Percentiles rank a stretch among this genome's conserved stretches.
phyloP scores from a whole-genome alignment of 2,888 invertebrate genomes.

The Muscina levida region DNA sequence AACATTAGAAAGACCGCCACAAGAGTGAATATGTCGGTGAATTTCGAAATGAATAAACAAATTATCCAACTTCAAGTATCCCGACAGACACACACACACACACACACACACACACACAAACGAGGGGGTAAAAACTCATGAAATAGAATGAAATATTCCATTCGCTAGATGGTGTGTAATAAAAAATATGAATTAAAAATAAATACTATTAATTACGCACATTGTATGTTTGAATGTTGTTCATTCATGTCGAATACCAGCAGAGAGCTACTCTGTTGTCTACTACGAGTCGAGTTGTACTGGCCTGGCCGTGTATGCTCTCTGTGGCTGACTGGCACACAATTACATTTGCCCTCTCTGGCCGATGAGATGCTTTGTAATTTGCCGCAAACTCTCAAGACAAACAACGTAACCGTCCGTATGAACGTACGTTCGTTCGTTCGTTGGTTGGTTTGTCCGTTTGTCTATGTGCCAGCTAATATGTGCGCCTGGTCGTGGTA shows the following conservation, averaged over 20 bases:
- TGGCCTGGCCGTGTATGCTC: no score
- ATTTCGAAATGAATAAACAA: conserved; percentile 54
- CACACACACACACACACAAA: not conserved
- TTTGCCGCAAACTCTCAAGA: conserved; percentile 10
- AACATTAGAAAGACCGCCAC: conserved; percentile 59
- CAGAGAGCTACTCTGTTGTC: not conserved
- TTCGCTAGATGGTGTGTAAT: conserved; percentile 50
- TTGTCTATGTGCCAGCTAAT: not conserved
- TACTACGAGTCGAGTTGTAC: not conserved
- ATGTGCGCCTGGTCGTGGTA: not conserved
- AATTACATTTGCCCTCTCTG: not conserved
- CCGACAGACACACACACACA: not conserved
- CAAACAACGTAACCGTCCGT: not conserved
- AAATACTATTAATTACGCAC: conserved; percentile 71
- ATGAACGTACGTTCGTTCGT: no score
- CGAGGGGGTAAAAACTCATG: conserved; percentile 7
- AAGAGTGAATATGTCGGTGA: conserved; percentile 22
- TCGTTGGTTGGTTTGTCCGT: no score
- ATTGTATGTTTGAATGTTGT: conserved; percentile 9
- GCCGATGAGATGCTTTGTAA: conserved; percentile 28
- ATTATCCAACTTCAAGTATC: conserved; percentile 57
- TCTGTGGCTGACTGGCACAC: not conserved
- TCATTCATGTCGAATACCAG: conserved; percentile 6
- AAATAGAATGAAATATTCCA: conserved; percentile 50
- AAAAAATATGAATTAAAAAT: conserved; percentile 69